Conservation (phyloP, 2,797 vertebrate species). For the Rhinella marina region DNA sequence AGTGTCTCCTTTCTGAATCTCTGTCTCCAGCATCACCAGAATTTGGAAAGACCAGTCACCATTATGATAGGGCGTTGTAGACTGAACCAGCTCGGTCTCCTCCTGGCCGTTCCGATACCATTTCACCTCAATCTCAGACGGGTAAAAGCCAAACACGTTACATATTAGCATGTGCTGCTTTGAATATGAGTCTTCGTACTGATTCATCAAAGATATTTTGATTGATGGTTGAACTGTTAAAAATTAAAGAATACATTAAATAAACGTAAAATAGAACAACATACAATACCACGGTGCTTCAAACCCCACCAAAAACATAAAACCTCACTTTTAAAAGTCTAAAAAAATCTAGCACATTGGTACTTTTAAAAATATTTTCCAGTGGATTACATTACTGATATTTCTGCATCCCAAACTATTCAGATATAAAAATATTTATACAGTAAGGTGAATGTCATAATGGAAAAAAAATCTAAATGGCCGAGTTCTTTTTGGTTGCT, state of each 20-base stretch:
- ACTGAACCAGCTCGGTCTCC: conserved; percentile 47
- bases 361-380: too few relatives aligned
- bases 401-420: too few relatives aligned
- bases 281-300: too few relatives aligned
- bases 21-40: conserved; percentile 61
- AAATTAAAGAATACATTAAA: too few relatives aligned
- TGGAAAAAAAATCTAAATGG: too few relatives aligned
- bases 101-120: conserved; percentile 65
- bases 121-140: conserved; percentile 56
- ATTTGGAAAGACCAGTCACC: conserved; percentile 65
- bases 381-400: too few relatives aligned
- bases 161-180: conserved; percentile 56
- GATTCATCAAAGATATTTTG: conserved; percentile 3
- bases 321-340: too few relatives aligned
- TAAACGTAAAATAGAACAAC: too few relatives aligned
- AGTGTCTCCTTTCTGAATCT: neutral
- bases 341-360: too few relatives aligned
- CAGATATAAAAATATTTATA: too few relatives aligned
- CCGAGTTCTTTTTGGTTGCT: too few relatives aligned
- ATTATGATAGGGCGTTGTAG: conserved; percentile 51
- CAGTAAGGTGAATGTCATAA: too few relatives aligned
- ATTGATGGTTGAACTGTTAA: neutral
- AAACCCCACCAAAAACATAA: conserved; percentile 57
- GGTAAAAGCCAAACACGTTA: conserved; percentile 63
- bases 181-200: neutral